Percentiles rank a stretch among this genome's conserved stretches.
Conservation (phyloP, 2,888 invertebrate species). For the Rhingia rostrata region DNA sequence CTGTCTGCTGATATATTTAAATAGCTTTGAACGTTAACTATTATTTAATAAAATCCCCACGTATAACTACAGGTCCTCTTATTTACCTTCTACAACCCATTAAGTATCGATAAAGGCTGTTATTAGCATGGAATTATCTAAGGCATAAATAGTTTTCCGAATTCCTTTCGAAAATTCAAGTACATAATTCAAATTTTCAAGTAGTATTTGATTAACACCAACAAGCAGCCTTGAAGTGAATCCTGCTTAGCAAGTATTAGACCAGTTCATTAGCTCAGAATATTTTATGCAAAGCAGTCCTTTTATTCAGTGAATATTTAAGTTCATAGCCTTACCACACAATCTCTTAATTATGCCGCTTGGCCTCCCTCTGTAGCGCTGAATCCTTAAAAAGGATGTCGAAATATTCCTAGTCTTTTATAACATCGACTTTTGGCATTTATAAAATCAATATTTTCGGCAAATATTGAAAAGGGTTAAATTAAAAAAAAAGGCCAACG, state of each 20-base stretch:
- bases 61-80: too few species aligned
- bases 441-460: constrained; percentile 33
- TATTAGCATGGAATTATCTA: too few species aligned
- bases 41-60: too few species aligned
- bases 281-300: constrained; percentile 20
- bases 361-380: constrained; percentile 12
- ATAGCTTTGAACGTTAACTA: too few species aligned
- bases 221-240: constrained; percentile 1
- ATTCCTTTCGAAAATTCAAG: too few species aligned
- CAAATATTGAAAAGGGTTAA: neutral
- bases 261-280: constrained; percentile 32
- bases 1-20: too few species aligned
- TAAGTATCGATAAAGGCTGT: too few species aligned
- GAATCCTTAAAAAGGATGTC: constrained; percentile 45
- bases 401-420: constrained; percentile 21
- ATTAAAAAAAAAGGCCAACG: neutral
- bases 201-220: too few species aligned
- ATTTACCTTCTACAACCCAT: too few species aligned
- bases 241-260: constrained; percentile 6
- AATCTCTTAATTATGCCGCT: constrained; percentile 16
- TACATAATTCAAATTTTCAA: too few species aligned
- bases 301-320: constrained; percentile 39
- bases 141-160: too few species aligned
- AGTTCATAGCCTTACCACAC: constrained; percentile 33
- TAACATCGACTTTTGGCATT: constrained; percentile 4